These are phyloP conservation scores for Thunnus thynnus DNA, from an alignment of 2,113 vertebrate species.

Conservation along the genomic window DNA sequence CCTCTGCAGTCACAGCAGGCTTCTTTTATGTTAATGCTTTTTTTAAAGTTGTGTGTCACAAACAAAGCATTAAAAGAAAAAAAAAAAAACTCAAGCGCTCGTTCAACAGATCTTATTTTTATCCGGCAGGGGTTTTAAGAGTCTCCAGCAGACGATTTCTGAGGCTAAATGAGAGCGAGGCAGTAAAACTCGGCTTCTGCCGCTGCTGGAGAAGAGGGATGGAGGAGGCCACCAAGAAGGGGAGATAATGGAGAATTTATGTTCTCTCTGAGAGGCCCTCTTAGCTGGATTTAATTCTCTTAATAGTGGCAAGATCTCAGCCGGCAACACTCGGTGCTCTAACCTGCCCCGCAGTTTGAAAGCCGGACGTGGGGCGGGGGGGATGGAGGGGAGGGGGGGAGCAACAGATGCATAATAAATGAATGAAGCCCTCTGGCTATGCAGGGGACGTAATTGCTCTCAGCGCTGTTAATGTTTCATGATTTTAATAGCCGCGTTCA, in stretches of 20 bases:
- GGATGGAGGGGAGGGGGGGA: neutral
- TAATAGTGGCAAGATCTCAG: slow-evolving; percentile 74
- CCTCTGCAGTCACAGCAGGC: slow-evolving; percentile 54
- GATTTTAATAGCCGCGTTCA: slow-evolving; percentile 75
- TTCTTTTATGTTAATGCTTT: slow-evolving; percentile 55
- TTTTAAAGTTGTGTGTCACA: slow-evolving; percentile 48
- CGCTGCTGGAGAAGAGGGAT: slow-evolving; percentile 59
- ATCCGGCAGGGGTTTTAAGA: slow-evolving; percentile 49
- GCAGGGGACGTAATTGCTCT: slow-evolving; percentile 72
- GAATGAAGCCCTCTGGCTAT: slow-evolving; percentile 69
- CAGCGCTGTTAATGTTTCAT: slow-evolving; percentile 79
- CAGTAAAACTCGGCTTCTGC: slow-evolving; percentile 60
- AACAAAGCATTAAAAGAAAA: slow-evolving; percentile 60
- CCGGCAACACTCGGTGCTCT: slow-evolving; percentile 61
- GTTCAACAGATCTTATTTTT: slow-evolving; percentile 53
- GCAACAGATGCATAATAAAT: slow-evolving; percentile 80
- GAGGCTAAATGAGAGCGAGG: slow-evolving; percentile 48
- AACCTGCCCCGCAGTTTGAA: slow-evolving; percentile 68
- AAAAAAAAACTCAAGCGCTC: slow-evolving; percentile 29
- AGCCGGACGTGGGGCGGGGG: slow-evolving; percentile 41
- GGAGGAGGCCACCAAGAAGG: slow-evolving; percentile 68
- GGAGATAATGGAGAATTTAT: slow-evolving; percentile 82
- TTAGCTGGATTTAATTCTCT: slow-evolving; percentile 80
- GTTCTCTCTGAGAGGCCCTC: slow-evolving; percentile 75
- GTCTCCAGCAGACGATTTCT: slow-evolving; percentile 52